Base-by-base conservation (phyloP, 2,888 invertebrate genomes). In the Chalcosyrphus nemorum region DNA sequence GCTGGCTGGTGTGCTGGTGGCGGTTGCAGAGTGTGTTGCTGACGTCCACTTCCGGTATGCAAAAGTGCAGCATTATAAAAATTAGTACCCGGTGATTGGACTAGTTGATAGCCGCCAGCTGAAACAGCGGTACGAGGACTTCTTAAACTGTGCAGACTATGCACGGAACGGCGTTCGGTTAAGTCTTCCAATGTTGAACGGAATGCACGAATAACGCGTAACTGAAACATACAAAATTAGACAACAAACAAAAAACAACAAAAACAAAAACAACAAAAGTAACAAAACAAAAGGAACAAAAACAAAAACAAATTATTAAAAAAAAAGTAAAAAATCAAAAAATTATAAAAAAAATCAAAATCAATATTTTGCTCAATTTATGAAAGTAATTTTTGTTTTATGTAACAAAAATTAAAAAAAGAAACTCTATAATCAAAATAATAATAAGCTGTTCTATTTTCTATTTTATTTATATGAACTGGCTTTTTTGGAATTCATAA, bases 201-300 rank as follows among this genome's bases (percentile, higher is more conserved):
- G 97, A 99, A 99, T 92, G 99, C 99, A 94, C 98, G 97, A 94
- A 99, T 98, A 93, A 99, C 99, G 93, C 99, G 97, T 94, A 99
- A 96, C 99, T 99, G 98, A 94, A 97, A 97, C 89, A 90, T 89
- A 90, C 87, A 89, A 91, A 90, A 89, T 89, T 89, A 88, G 89
- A 90, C 89, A 90, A 90, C 89, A 90, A 90, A 90, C 89, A 88
- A 89, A 89, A 87, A 88, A 88, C 90, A 89, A 89, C 86, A 89
- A 90, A 90, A 89, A 89, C 88, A 89, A 90, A 89, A 89, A 2
- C 9, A 32, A 90, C 89, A 89, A 89, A 88, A 87, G 87, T 74
- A 66, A 84, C 89, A 88, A 88, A 86, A 77, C 81, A 78, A 88
- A 88, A 87, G 61, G 5, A 11, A n/a, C 2, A 38, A 87, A 87